A percentile compares a stretch with the other conserved stretches of the same genome.
Conservation (phyloP, 2,888 invertebrate genomes). For the Orthosia cruda region DNA sequence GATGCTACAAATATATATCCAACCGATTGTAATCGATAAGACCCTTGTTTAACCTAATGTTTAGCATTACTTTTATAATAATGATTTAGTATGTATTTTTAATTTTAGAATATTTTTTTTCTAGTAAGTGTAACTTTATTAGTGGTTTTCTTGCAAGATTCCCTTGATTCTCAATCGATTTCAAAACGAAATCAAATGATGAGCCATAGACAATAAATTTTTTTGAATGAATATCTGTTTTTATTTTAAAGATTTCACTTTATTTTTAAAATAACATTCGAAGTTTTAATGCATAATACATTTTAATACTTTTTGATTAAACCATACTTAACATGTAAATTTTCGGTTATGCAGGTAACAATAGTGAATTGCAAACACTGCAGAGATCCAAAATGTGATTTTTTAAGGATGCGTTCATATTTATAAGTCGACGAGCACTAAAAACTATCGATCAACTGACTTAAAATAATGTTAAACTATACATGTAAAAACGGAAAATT, state of each 20-base stretch:
- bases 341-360: constrained; percentile 29
- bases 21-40: background rate
- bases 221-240: constrained; percentile 26
- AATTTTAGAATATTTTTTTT: constrained; percentile 19
- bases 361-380: constrained; percentile 56
- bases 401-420: constrained; percentile 72
- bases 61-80: background rate
- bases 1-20: constrained; percentile 60
- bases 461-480: background rate
- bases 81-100: constrained; percentile 6
- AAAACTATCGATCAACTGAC: constrained; percentile 12
- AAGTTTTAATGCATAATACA: background rate
- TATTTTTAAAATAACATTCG: background rate
- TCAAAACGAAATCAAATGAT: constrained; percentile 61
- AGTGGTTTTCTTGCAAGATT: constrained; percentile 30
- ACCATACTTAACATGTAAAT: background rate
- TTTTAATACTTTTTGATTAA: background rate
- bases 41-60: constrained; percentile 9
- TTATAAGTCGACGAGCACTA: background rate
- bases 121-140: constrained; percentile 45
- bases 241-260: background rate
- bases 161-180: constrained; percentile 61
- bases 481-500: background rate
- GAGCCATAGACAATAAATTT: constrained; percentile 63
- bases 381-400: constrained; percentile 77